Evolutionary conservation across 2,113 vertebrate genomes (phyloP), one percentile per base, ranked within the genome.

Genomic region (Pterocles burchelli): DNA sequence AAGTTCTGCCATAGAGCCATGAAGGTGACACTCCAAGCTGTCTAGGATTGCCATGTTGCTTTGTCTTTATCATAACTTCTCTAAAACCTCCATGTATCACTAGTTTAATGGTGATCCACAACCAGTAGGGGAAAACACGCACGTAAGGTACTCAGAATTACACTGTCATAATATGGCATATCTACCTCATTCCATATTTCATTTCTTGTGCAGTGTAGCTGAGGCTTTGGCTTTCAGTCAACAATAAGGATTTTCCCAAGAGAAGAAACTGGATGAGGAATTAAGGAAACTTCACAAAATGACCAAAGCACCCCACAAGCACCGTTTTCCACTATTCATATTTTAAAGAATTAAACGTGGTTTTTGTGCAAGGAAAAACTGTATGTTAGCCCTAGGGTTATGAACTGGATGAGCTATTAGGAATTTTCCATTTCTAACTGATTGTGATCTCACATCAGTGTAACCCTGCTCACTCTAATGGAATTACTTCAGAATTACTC

Each of bases 401-500:
- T 90, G 82, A 96, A 91, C 85, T 97, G 85, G 90, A 91, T 93
- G 95, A 96, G 92, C 95, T 88, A 96, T 80, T 90, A 93, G 95
- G 95, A 96, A 97, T 94, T 97, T 97, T 96, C 95, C 90, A 94
- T 96, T 94, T 95, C 74, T 91, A 82, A 65, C 90, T 95, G 94
- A 93, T 91, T 94, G 92, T 91, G 85, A 97, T 96, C 94, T 96
- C 90, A 93, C 85, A 90, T 96, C 88, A 94, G 28, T 94, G 90
- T 88, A 93, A 95, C 90, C 94, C 85, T 94, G 85, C 92, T 94
- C 95, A 90, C 83, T 97, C 94, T 72, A 95, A 93, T 93, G 92
- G 94, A 96, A 95, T 95, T 94, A 94, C 63, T 83, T 93, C 75
- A 77, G 79, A 95, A 90, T 95, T 74, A 75, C 89, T 86, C 75